Conservation (phyloP, 2,797 vertebrate species). For the Molossus molossus region DNA sequence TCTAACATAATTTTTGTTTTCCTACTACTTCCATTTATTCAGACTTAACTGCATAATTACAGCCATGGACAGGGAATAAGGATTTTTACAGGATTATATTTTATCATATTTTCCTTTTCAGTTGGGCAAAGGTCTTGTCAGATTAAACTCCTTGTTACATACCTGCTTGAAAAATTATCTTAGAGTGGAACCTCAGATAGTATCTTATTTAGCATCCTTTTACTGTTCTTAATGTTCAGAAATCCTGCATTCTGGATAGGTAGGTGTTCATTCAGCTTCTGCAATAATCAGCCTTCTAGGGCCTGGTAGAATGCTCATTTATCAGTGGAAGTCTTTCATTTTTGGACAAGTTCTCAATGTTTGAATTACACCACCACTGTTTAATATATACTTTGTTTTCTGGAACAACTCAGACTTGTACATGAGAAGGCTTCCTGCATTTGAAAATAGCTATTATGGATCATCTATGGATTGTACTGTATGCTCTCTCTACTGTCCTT, state of each 20-base stretch:
- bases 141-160: constrained; percentile 32
- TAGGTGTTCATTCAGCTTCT: constrained; percentile 8
- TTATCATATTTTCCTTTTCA: not conserved
- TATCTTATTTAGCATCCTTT: constrained; percentile 20
- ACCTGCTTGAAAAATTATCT: constrained; percentile 50
- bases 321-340: constrained; percentile 24
- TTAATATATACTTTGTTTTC: constrained; percentile 53
- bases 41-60: not conserved
- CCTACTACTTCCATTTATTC: constrained; percentile 33
- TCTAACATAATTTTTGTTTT: constrained; percentile 38
- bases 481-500: constrained; percentile 33
- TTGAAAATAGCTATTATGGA: constrained; percentile 58
- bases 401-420: constrained; percentile 61
- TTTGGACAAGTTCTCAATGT: constrained; percentile 39
- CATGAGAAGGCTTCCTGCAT: constrained; percentile 36
- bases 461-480: constrained; percentile 37
- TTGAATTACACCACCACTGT: not conserved
- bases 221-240: constrained; percentile 1
- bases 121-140: constrained; percentile 28
- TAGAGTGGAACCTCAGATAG: constrained; percentile 8
- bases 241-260: not conserved
- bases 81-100: not conserved
- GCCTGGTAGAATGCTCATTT: not conserved
- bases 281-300: not conserved
- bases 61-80: constrained; percentile 7